Evolutionary conservation across 2,888 invertebrate genomes (phyloP), one percentile per base, ranked within the genome.

Genomic region (Orthonevra nobilis): DNA sequence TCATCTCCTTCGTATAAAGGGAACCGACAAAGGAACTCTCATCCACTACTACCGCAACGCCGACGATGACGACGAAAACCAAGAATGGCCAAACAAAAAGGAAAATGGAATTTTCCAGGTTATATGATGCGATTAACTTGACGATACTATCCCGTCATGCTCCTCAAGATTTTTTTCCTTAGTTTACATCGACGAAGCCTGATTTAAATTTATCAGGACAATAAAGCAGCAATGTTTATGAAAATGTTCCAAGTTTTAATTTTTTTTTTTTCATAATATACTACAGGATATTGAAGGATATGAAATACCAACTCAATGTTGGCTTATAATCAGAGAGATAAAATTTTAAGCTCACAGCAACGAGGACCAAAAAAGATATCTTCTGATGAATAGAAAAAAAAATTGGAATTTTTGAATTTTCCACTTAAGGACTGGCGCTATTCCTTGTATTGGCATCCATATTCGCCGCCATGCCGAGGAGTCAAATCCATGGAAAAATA

Each of bases 201-300:
- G 81, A 82, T 82, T 82, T 81, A 82, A 82, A 82, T 82, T 81
- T 77, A 81, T 81, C 72, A 68, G 77, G 73, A 82, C 81, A 81
- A 82, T 82, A 82, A 82, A 82, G 81, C 81, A 82, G 69, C 81
- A 82, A 82, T 81, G 81, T 81, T 82, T 81, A 82, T 82, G 82
- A 82, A 82, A 82, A 82, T 82, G 61, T 77, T 75, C 26, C 17
- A 5, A 48, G 10, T 14, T 38, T 52, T 9, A 9, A 20, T 38
- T 4, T 9, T 10, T 30, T 20, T n/a, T n/a, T 28, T 20, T 14
- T 17, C 23, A 32, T 17, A 38, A 26, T 38, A 26, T 15, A 10
- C n/a, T 14, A n/a, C n/a, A n/a, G n/a, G n/a, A n/a, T n/a, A n/a
- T n/a, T n/a, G n/a, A 19, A 52, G 23, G 44, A 44, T 42, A 32